Base-by-base conservation (phyloP, 2,888 invertebrate species). In the Chrysotoxum bicinctum region DNA sequence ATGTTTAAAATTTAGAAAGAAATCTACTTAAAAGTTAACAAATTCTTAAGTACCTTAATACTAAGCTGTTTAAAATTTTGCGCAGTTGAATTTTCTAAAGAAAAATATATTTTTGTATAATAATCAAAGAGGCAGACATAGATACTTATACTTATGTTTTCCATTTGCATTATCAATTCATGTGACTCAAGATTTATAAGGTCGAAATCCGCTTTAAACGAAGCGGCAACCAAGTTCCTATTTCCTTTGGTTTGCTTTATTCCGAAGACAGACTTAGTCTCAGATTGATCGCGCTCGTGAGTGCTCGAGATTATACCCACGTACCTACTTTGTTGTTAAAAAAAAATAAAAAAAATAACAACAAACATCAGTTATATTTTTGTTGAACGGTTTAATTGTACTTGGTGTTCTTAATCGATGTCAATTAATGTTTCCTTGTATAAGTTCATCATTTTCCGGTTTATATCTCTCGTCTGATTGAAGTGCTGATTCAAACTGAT, bases 221-320 rank as follows among this genome's bases (percentile, higher is more conserved):
- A 45, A 48, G 70, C 58, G 69, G 62, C 58, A 73, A 58, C 75
- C 75, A 80, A 80, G 80, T 76, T 85, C 76, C 79, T 72, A 60
- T 72, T 62, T 85, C 84, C 84, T 80, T 75, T 56, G 35, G 64
- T 58, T 73, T 80, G 74, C 70, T 73, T 74, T 85, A 54, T 76
- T 73, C 72, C 16, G 7, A 64, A 64, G 64, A 43, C 74, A 54
- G 72, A 72, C 72, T 64, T 45, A 76, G 85, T 86, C 77, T 76
- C 58, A 50, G 26, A 70, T 81, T 50, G 81, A 73, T 74, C 81
- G 85, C 62, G 85, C 16, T 81, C 64, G 85, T n/a, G 85, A 68
- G 35, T 68, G 80, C 72, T 75, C 68, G 80, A 30, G n/a, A 64
- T 43, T 56, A 69, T 21, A 19, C 60, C 23, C 3, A 40, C 21